Evolutionary conservation across 1,140 invertebrate genomes (phyloP), one percentile per base, ranked within the genome.

Genomic region (Calephelis virginiensis): DNA sequence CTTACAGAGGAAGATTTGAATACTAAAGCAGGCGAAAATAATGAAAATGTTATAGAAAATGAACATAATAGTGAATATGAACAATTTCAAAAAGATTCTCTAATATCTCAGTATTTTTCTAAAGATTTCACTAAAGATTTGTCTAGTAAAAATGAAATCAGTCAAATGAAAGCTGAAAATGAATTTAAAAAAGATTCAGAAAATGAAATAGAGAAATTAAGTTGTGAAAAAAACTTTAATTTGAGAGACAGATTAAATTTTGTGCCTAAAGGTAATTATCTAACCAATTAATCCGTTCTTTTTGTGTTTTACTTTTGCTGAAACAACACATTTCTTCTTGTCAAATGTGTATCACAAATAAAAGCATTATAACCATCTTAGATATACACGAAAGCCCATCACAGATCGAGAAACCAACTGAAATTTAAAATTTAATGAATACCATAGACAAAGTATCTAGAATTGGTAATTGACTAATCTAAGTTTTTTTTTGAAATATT

Each of bases 261-360:
- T 71, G 48, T 90, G 17, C 85, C 85, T 5, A 90, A 90, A 82
- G 87, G 87, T 73, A 11, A 43, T 7, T 62, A 45, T 8, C 49
- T 61, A 28, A 28, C 28, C 28, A 28, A 28, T 28, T 28, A 28
- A 28, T 4, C 28, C 28, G 28, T 28, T 28, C 28, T 53, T 53
- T 7, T 48, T 28, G 10, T 62, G 5, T 43, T 43, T 43, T 9
- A 8, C 7, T 5, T 43, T 43, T 43, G 6, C 8, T 28, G 28
- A 28, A 28, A 43, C 0, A 43, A 43, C 40, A 43, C 7, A 9
- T 43, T 7, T 43, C 7, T 7, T 43, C 6, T 43, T 6, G 40
- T 7, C 8, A 43, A 43, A 43, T 43, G 40, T 43, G 40, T 43
- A 8, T 43, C 8, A 7, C 40, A 43, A 43, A 28, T 28, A 28